These are phyloP conservation scores for Chiroxiphia lanceolata DNA, from an alignment of 2,797 vertebrate species.

Conservation along the genomic window DNA sequence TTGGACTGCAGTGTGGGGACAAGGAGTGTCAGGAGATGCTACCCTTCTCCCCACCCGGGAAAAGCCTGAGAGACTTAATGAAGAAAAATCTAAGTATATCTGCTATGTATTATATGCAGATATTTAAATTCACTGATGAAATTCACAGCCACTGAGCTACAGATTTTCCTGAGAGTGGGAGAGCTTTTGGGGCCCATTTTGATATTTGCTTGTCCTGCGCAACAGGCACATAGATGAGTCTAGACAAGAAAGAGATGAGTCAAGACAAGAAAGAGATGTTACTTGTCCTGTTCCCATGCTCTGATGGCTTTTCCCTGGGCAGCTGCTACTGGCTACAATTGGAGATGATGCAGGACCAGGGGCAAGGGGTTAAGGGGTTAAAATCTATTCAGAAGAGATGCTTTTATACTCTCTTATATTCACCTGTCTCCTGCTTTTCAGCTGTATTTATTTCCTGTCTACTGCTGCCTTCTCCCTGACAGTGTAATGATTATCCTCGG, in stretches of 20 bases:
- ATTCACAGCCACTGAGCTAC: background rate
- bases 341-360: background rate
- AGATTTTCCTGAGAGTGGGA: background rate
- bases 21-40: rapidly evolving
- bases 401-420: background rate
- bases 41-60: rapidly evolving
- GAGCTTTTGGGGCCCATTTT: background rate
- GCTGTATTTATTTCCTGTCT: background rate
- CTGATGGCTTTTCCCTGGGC: background rate
- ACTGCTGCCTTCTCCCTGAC: background rate
- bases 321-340: background rate
- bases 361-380: background rate
- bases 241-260: background rate
- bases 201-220: background rate
- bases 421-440: background rate
- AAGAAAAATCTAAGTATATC: background rate
- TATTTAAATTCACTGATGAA: background rate
- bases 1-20: background rate
- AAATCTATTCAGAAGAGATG: background rate
- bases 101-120: background rate
- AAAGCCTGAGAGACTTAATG: background rate
- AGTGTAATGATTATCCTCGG: background rate
- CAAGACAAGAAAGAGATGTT: background rate
- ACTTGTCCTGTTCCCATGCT: background rate
- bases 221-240: background rate